These are phyloP conservation scores for Holcopasites calliopsidis DNA, from an alignment of 1,140 invertebrate species.

Conservation along the genomic window DNA sequence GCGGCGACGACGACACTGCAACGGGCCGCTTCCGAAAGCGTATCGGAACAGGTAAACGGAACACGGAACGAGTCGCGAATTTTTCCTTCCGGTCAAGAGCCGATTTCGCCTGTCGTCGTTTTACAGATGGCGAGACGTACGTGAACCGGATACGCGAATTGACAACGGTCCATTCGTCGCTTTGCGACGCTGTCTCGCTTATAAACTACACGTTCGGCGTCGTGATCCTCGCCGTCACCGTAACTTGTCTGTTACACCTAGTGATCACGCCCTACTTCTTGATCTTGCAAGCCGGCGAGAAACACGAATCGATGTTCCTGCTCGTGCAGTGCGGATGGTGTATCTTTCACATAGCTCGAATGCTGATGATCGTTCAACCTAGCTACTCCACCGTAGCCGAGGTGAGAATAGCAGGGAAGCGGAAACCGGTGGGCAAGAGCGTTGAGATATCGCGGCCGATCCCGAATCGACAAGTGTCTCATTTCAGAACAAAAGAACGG, in stretches of 20 bases:
- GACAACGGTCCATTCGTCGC: constrained; percentile 68
- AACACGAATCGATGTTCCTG: constrained; percentile 73
- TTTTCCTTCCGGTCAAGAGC: no score
- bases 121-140: constrained; percentile 56
- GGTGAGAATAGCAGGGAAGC: constrained; percentile 65
- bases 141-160: constrained; percentile 65
- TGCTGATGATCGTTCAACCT: constrained; percentile 85
- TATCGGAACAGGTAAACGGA: constrained; percentile 60
- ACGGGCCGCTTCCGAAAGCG: constrained; percentile 67
- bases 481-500: constrained; percentile 68
- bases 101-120: no score
- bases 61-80: no score
- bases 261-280: constrained; percentile 87
- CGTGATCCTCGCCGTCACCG: constrained; percentile 82
- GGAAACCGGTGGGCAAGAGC: not conserved
- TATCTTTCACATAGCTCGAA: constrained; percentile 81
- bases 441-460: no score
- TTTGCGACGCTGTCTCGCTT: constrained; percentile 69
- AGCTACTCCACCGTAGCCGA: constrained; percentile 82
- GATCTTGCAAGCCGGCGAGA: constrained; percentile 82
- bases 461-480: no score
- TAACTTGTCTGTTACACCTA: constrained; percentile 85
- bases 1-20: constrained; percentile 44
- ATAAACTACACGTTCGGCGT: constrained; percentile 81
- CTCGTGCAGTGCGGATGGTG: constrained; percentile 84